Evolutionary conservation across 2,888 invertebrate species (phyloP), one percentile per base, ranked within the genome.

Genomic region (Synergus itoensis): DNA sequence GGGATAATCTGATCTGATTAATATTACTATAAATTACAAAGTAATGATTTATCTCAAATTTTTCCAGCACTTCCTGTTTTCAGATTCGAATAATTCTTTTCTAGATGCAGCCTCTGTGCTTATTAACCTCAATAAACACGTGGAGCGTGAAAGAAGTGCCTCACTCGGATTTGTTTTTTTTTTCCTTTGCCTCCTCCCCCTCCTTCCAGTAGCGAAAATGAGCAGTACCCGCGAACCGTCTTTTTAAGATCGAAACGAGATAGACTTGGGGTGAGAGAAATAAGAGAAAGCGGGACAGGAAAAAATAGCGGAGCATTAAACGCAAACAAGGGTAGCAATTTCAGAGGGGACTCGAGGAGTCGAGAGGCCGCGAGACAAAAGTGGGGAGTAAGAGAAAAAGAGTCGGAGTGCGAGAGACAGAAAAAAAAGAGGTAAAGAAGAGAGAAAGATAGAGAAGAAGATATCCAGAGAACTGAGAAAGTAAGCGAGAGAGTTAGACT

Each of bases 251-350:
- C 76, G 60, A 69, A 73, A 63, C 11, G 48, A 48, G 76, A 60
- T 65, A 64, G 45, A 63, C 41, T 53, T 64, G 75, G 69, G 63
- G 67, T 62, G 63, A 69, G 78, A 82, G 76, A 78, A 63, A 77
- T 80, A 75, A 65, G 60, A 62, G 18, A 79, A 79, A 77, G 87
- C 83, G 60, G 77, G 79, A 81, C 80, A 78, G 85, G 79, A 88
- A 87, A 89, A 90, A 90, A 90, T 89, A 89, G 89, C 87, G 83
- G 85, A 88, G 88, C 89, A 90, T 90, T 90, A 90, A 91, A 89
- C 86, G 88, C 89, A 91, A 91, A 91, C 90, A 91, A 90, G 90
- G 90, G 90, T 91, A 89, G 88, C 88, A 89, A 91, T 91, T 91
- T 89, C 87, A 84, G 83, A 86, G 86, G 88, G 89, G 87, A 87